These are phyloP conservation scores for Drosophila tripunctata DNA, from an alignment of 2,888 invertebrate genomes.

Conservation along the genomic window DNA sequence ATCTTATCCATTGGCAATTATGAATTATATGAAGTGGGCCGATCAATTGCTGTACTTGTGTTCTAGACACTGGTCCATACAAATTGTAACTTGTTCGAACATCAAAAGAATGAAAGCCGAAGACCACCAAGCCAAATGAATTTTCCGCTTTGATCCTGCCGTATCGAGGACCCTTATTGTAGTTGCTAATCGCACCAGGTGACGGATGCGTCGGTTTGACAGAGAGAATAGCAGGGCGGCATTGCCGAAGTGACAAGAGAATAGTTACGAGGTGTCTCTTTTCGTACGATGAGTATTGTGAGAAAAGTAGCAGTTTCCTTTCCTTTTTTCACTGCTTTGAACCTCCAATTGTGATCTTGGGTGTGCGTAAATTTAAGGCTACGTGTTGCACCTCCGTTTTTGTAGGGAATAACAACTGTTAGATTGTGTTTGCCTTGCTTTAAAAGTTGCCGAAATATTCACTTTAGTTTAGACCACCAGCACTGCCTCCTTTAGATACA, in stretches of 20 bases:
- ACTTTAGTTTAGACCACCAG: constrained; percentile 55
- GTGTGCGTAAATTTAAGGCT: constrained; percentile 29
- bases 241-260: constrained; percentile 66
- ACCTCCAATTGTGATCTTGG: constrained; percentile 32
- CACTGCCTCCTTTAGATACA: constrained; percentile 2
- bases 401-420: constrained; percentile 42
- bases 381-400: constrained; percentile 43
- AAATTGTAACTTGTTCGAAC: constrained; percentile 48
- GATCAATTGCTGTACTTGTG: constrained; percentile 37
- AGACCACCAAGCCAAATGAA: constrained; percentile 83
- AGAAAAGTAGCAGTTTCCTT: constrained; percentile 69
- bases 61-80: constrained; percentile 19
- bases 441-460: constrained; percentile 50
- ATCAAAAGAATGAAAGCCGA: constrained; percentile 55
- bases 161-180: constrained; percentile 80
- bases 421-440: constrained; percentile 46
- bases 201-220: constrained; percentile 77
- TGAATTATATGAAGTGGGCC: constrained; percentile 26
- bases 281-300: constrained; percentile 75
- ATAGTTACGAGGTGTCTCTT: constrained; percentile 78
- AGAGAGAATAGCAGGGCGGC: constrained; percentile 50
- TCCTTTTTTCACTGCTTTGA: constrained; percentile 8
- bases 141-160: constrained; percentile 83
- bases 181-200: constrained; percentile 78
- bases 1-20: constrained; percentile 20